phyloP scores from a whole-genome alignment of 2,888 invertebrate genomes.

The Agapetus fuscipes region DNA sequence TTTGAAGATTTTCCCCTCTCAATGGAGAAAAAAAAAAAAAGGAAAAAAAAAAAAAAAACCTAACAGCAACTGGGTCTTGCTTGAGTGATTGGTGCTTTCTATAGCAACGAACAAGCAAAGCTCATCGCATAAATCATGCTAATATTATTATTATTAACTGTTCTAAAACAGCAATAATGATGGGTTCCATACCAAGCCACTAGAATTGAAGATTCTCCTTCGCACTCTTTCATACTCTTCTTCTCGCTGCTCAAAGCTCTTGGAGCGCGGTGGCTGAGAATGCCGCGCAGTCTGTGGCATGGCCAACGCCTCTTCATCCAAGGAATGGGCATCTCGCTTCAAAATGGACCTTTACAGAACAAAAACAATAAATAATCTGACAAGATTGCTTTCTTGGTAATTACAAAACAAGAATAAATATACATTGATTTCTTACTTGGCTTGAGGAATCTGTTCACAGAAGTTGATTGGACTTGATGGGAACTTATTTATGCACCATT shows the following conservation, averaged over 20 bases:
- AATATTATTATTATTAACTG: too few relatives aligned
- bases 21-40: too few relatives aligned
- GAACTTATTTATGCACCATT: slow-evolving; percentile 36
- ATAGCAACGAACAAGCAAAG: too few relatives aligned
- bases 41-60: too few relatives aligned
- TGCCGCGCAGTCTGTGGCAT: slow-evolving; percentile 16
- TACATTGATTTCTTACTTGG: slow-evolving; percentile 28
- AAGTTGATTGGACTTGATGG: slow-evolving; percentile 29
- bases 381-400: neutral
- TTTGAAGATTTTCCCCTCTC: too few relatives aligned
- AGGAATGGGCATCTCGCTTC: slow-evolving; percentile 71
- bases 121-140: too few relatives aligned
- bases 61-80: too few relatives aligned
- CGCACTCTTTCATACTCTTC: slow-evolving; percentile 80
- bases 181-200: too few relatives aligned
- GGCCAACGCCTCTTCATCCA: slow-evolving; percentile 55
- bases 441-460: slow-evolving; percentile 23
- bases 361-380: neutral
- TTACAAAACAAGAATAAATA: neutral
- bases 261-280: slow-evolving; percentile 38
- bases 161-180: too few relatives aligned
- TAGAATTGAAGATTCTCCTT: slow-evolving; percentile 69
- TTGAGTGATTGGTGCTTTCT: too few relatives aligned
- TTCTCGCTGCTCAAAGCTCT: slow-evolving; percentile 87
- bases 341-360: slow-evolving; percentile 61